phyloP scores from a whole-genome alignment of 2,113 vertebrate species.

The Falco punctatus region DNA sequence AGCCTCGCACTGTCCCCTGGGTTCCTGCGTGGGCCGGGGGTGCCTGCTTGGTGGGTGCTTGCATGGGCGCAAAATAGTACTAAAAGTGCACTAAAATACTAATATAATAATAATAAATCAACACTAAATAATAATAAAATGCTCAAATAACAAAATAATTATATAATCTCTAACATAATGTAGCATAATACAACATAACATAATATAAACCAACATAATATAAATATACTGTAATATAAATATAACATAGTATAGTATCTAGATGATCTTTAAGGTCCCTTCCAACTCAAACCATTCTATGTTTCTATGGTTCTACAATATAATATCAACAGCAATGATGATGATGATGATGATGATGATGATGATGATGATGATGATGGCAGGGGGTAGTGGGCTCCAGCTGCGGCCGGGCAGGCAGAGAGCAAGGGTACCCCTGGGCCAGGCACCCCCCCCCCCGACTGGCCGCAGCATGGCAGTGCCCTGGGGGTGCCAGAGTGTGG shows the following conservation, averaged over 20 bases:
- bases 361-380: not conserved
- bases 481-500: too few species aligned
- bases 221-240: not conserved
- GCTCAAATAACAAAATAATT: not conserved
- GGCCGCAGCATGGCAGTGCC: too few species aligned
- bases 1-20: accelerated
- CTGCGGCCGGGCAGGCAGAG: too few species aligned
- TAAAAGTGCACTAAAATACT: too few species aligned
- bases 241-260: too few species aligned
- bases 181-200: not conserved
- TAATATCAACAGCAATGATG: accelerated
- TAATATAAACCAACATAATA: too few species aligned
- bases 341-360: not conserved
- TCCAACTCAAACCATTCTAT: not conserved
- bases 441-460: not conserved
- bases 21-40: too few species aligned
- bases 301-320: not conserved
- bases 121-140: accelerated
- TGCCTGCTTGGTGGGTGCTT: not conserved
- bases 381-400: not conserved
- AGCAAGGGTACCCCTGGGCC: not conserved
- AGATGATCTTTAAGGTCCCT: not conserved
- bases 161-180: too few species aligned
- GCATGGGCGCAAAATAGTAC: accelerated
- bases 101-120: not conserved